Evolutionary conservation across 2,797 vertebrate genomes (phyloP).

Genomic region (Psittacula derbiana): DNA sequence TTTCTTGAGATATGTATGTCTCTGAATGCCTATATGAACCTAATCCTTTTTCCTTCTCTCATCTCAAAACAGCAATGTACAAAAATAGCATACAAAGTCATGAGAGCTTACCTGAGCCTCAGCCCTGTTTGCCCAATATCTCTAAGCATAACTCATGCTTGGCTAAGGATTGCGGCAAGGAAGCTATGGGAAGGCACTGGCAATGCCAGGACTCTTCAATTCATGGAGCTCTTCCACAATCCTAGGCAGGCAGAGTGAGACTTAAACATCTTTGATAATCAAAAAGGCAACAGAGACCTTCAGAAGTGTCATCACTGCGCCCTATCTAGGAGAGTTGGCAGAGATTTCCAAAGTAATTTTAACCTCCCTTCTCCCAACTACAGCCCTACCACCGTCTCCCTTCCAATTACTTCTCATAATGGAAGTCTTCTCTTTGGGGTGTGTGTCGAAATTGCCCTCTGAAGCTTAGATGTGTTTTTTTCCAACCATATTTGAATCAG

Average conservation of each 20-base stretch:
- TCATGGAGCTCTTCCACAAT: not conserved
- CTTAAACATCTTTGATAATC: not conserved
- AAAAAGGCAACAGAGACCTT: not conserved
- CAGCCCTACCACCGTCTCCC: not conserved
- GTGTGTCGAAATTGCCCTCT: not conserved
- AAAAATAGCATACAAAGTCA: not conserved
- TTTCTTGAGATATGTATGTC: not conserved
- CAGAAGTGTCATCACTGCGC: not conserved
- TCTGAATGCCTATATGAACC: not conserved
- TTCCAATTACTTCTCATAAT: not conserved
- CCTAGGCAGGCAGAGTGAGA: not conserved
- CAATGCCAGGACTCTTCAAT: not conserved
- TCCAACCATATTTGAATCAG: not conserved
- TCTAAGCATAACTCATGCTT: not conserved
- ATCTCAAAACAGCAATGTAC: not conserved
- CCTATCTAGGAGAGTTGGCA: not conserved
- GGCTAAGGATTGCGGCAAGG: not conserved
- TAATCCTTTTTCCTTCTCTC: not conserved
- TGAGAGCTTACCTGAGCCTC: not conserved
- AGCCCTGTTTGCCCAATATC: not conserved
- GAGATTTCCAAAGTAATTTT: not conserved
- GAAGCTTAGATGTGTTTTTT: not conserved
- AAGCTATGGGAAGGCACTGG: not conserved
- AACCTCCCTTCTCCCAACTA: fast-evolving
- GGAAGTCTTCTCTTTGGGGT: not conserved